These are phyloP conservation scores for Loriculus beryllinus DNA, from an alignment of 2,797 vertebrate species.

Conservation along the genomic window DNA sequence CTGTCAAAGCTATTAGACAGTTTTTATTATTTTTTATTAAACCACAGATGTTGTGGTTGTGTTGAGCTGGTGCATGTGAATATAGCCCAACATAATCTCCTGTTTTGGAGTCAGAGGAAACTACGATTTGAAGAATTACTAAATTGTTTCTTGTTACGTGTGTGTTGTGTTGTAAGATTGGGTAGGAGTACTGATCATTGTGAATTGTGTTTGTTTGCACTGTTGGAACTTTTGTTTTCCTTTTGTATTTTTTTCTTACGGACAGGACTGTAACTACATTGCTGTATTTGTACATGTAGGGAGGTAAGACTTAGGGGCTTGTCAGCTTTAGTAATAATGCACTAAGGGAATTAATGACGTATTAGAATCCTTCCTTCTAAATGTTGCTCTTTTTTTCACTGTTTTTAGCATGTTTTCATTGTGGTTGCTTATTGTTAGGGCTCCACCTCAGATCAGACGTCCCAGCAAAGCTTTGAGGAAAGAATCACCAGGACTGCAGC, in stretches of 20 bases:
- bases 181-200: background rate
- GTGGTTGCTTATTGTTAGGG: slow-evolving; percentile 75
- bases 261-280: background rate
- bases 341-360: background rate
- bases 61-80: background rate
- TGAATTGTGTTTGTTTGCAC: background rate
- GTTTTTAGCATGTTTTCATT: slow-evolving; percentile 3
- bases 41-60: background rate
- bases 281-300: background rate
- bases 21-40: background rate
- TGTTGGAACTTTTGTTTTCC: background rate
- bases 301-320: background rate
- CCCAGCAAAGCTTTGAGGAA: slow-evolving; percentile 86
- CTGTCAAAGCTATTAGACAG: background rate
- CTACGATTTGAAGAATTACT: background rate
- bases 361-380: background rate
- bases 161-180: background rate
- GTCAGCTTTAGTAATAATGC: background rate
- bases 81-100: background rate
- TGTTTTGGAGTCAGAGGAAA: background rate
- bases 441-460: slow-evolving; percentile 84
- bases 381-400: background rate
- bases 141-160: background rate
- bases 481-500: slow-evolving; percentile 85
- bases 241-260: background rate